These are phyloP conservation scores for Tympanoctomys barrerae DNA, from an alignment of 2,797 vertebrate genomes.

Conservation along the genomic window DNA sequence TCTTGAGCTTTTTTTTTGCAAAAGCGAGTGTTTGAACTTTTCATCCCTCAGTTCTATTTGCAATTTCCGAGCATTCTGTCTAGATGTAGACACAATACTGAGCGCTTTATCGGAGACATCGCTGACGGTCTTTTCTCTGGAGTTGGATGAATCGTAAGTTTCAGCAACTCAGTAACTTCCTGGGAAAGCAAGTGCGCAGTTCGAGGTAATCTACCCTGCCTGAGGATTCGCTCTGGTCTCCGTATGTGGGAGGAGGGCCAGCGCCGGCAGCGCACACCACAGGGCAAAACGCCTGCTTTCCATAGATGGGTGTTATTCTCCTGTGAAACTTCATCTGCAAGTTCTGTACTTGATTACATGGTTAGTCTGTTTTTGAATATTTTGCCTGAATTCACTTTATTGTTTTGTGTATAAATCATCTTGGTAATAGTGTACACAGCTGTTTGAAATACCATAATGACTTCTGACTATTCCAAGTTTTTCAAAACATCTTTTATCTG, in stretches of 20 bases:
- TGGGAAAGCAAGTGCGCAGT: conserved; percentile 96
- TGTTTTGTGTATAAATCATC: conserved; percentile 86
- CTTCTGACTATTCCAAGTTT: conserved; percentile 80
- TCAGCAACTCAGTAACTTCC: conserved; percentile 94
- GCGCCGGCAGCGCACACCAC: conserved; percentile 92
- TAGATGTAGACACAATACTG: conserved; percentile 94
- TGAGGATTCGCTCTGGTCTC: conserved; percentile 97
- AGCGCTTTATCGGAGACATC: conserved; percentile 93
- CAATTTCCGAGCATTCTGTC: conserved; percentile 97
- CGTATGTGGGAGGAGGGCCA: conserved; percentile 96
- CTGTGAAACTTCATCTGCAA: too few relatives aligned
- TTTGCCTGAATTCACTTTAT: conserved; percentile 71
- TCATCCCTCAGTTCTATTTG: conserved; percentile 97
- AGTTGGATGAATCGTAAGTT: conserved; percentile 98
- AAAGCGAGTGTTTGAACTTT: conserved; percentile 97
- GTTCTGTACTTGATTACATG: conserved; percentile 25
- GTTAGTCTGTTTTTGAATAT: conserved; percentile 86
- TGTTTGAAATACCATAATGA: conserved; percentile 83
- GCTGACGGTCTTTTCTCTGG: conserved; percentile 94
- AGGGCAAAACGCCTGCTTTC: conserved; percentile 91
- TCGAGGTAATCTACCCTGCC: conserved; percentile 94
- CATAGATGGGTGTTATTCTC: conserved; percentile 90
- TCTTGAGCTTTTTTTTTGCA: conserved; percentile 98
- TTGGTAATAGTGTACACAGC: conserved; percentile 84
- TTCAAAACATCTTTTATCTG: conserved; percentile 78